Base-by-base conservation (phyloP, 2,797 vertebrate genomes). In the Botia kubotai region DNA sequence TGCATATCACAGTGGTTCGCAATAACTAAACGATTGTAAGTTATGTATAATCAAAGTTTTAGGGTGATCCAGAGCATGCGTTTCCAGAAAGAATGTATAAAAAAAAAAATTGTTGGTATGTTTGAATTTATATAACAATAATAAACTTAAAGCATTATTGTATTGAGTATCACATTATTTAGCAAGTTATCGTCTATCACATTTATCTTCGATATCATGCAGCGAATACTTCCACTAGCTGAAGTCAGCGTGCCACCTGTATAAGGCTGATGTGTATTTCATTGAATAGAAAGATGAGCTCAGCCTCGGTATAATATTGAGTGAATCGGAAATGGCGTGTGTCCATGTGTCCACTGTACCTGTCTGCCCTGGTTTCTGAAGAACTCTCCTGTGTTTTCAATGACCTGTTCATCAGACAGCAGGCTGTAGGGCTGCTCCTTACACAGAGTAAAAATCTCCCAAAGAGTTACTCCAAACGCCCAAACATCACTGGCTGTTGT, bases 301-400 rank as follows among this genome's bases (percentile, higher is more conserved):
- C 13, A 29, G 26, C 2, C 14, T 53, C 4, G 57, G n/a, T 10
- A 23, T 19, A 19, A 26, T 21, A 8, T 19, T 39, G 2, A 1
- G 10, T 23, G 14, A 46, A 46, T 46, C 43, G 10, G 43, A 46
- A 46, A 46, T 36, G 55, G 33, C 21, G 71, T 39, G 16, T 16
- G 7, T 12, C 8, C 29, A 60, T 55, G 14, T 23, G 10, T 62
- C 52, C 86, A 93, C 7, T 11, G 43, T 10, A 46, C 92, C 91
- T 92, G 92, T 69, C 91, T 83, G 19, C 92, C 92, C 84, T 93
- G 91, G 84, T 92, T 91, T 70, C 92, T 83, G 90, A 93, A 93
- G 87, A 93, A 93, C 84, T 93, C 92, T 17, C 91, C 92, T 0
- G 91, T 93, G 83, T 93, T 93, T 84, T 92, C 91, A 12, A 93